Evolutionary conservation across 2,888 invertebrate species (phyloP).

Genomic region (Rotaria socialis): DNA sequence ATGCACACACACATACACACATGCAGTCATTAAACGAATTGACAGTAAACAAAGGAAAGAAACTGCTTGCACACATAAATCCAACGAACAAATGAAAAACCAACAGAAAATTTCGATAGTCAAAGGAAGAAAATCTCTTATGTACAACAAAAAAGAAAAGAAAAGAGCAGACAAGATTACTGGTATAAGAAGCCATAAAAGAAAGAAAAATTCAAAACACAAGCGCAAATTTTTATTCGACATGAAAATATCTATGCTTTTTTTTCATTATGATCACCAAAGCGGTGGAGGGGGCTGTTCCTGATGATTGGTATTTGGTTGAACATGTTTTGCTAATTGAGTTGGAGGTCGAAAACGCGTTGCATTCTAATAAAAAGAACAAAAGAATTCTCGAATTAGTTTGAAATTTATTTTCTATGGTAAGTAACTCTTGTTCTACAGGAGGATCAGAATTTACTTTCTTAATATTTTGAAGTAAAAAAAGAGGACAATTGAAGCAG

Average conservation of each 20-base stretch:
- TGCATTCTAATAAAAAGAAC: neutral
- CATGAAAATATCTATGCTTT: neutral
- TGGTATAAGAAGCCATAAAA: slow-evolving; percentile 5
- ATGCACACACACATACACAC: neutral
- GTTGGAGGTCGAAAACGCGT: neutral
- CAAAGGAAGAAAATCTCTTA: neutral
- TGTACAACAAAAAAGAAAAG: neutral
- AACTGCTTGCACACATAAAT: neutral
- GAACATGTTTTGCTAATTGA: neutral
- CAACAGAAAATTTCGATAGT: neutral
- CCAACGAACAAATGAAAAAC: neutral
- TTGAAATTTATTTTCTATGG: too few species aligned
- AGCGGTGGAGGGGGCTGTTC: neutral
- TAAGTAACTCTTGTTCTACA: too few species aligned
- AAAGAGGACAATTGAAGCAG: too few species aligned
- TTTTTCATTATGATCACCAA: neutral
- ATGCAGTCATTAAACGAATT: neutral
- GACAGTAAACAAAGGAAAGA: neutral
- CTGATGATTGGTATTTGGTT: neutral
- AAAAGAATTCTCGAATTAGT: too few species aligned
- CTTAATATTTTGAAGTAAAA: too few species aligned
- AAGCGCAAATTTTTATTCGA: neutral
- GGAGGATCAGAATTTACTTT: too few species aligned
- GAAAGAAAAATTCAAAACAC: neutral
- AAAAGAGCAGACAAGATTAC: slow-evolving; percentile 15